phyloP scores from a whole-genome alignment of 2,888 invertebrate genomes.

The Drosophila pullipes region DNA sequence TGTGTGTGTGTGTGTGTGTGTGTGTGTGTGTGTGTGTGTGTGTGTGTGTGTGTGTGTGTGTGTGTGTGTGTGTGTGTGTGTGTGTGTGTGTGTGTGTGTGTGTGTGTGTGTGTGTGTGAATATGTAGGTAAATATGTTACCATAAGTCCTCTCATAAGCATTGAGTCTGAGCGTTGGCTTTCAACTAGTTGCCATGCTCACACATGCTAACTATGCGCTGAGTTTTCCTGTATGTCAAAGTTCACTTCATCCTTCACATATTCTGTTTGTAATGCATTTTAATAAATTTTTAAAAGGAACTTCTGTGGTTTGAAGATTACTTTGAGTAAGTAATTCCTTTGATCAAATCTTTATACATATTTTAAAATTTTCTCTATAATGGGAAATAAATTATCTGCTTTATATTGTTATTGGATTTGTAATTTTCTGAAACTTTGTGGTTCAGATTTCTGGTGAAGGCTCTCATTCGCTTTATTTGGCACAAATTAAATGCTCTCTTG shows the following conservation, averaged over 20 bases:
- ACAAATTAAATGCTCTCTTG: slow-evolving; percentile 13
- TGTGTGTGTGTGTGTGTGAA: not conserved
- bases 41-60: not conserved
- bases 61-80: not conserved
- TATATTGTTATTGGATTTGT: not conserved
- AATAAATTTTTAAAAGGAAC: not conserved
- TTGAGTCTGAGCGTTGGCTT: slow-evolving; percentile 6
- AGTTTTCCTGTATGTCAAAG: slow-evolving; percentile 28
- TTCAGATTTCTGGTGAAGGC: not conserved
- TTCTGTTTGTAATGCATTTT: slow-evolving; percentile 18
- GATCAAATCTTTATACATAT: not conserved
- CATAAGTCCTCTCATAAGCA: slow-evolving; percentile 20
- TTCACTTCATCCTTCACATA: slow-evolving; percentile 25
- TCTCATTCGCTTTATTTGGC: not conserved
- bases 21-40: not conserved
- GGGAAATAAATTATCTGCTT: not conserved
- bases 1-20: not conserved
- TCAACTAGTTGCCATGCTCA: slow-evolving; percentile 1
- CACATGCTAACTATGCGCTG: slow-evolving; percentile 38
- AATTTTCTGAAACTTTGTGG: not conserved
- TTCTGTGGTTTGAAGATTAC: not conserved
- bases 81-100: not conserved
- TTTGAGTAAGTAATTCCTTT: not conserved
- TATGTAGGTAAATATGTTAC: slow-evolving; percentile 22
- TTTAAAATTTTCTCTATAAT: accelerated